Percentiles rank a stretch among this genome's conserved stretches.
Evolutionary conservation across 2,888 invertebrate species (phyloP).

Genomic region (Hipparchia semele): DNA sequence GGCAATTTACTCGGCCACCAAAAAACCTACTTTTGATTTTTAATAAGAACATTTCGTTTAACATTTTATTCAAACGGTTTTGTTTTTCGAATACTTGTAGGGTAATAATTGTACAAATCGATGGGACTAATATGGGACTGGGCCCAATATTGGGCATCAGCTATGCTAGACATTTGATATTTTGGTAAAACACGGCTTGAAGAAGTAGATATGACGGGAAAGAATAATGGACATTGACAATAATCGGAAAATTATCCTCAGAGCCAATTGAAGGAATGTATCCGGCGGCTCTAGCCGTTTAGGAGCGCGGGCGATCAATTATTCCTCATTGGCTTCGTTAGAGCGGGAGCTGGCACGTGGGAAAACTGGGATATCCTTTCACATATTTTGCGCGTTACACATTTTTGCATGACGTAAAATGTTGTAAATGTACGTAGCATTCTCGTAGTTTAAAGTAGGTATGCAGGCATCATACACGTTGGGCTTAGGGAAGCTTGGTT

Average conservation of each 20-base stretch:
- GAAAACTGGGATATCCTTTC: constrained; percentile 44
- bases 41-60: too few relatives aligned
- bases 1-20: too few relatives aligned
- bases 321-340: constrained; percentile 50
- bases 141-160: too few relatives aligned
- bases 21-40: too few relatives aligned
- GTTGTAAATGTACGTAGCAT: too few relatives aligned
- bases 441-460: too few relatives aligned
- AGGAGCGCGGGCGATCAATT: constrained; percentile 43
- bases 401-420: not conserved
- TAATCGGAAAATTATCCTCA: constrained; percentile 28
- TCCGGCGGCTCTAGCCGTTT: constrained; percentile 31
- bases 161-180: not conserved
- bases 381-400: constrained; percentile 14
- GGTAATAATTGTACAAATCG: too few relatives aligned
- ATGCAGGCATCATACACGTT: too few relatives aligned
- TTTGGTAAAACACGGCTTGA: not conserved
- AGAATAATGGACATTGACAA: constrained; percentile 8
- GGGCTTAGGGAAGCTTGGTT: not conserved
- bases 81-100: too few relatives aligned
- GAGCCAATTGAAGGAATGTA: constrained; percentile 35
- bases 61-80: too few relatives aligned
- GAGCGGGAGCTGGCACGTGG: constrained; percentile 43
- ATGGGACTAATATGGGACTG: too few relatives aligned
- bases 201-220: not conserved